These are phyloP conservation scores for Spermophilus dauricus DNA, from an alignment of 2,113 vertebrate species.

Conservation along the genomic window DNA sequence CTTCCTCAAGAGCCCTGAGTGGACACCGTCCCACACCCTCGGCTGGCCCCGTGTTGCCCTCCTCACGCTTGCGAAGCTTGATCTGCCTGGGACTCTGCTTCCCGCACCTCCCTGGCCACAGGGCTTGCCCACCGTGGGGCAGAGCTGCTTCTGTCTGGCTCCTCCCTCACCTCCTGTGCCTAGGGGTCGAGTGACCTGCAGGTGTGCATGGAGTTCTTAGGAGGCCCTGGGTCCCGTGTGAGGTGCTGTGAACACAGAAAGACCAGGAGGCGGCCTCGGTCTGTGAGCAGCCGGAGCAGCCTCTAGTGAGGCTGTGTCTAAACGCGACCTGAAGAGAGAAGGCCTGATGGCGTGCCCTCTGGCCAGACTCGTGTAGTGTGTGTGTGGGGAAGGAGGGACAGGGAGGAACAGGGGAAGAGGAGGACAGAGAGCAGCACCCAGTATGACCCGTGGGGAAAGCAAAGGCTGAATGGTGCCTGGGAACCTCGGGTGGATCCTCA, in stretches of 20 bases:
- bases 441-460: neutral
- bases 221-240: neutral
- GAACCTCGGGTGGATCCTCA: neutral
- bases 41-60: too few relatives aligned
- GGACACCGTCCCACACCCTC: too few relatives aligned
- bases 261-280: neutral
- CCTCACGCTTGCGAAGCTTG: neutral
- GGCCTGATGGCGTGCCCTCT: neutral
- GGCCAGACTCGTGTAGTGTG: too few relatives aligned
- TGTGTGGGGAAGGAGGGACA: neutral
- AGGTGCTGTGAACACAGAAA: neutral
- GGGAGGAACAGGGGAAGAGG: rapidly evolving
- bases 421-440: too few relatives aligned
- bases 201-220: neutral
- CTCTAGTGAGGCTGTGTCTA: neutral
- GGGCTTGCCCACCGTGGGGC: neutral
- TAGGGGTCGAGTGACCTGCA: neutral
- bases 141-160: neutral
- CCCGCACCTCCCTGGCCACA: neutral
- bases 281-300: neutral
- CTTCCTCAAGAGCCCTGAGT: neutral
- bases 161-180: neutral
- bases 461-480: neutral
- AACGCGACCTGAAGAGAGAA: neutral
- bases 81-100: neutral